Evolutionary conservation across 2,113 vertebrate species (phyloP), one percentile per base, ranked within the genome.

Genomic region (Herpailurus yagouaroundi): DNA sequence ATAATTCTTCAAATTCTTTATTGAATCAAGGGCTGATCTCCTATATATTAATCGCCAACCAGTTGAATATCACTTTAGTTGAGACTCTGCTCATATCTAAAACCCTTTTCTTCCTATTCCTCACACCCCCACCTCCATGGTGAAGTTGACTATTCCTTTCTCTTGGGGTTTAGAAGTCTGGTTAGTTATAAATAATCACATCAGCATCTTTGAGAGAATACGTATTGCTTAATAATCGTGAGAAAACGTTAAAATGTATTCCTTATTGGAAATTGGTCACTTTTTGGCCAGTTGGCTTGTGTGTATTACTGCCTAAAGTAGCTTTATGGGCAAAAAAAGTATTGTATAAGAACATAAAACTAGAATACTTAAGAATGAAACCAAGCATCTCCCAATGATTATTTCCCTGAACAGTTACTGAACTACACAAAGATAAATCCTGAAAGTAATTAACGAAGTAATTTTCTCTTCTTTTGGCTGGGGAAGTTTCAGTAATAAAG

Each of bases 401-500:
- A 88, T 45, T 83, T 96, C 48, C 68, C 71, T 89, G 52, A 71
- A 36, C 33, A 79, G 73, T 82, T 83, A 50, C 33, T 41, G 23
- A 57, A 82, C 31, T 52, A 63, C 11, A 31, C 68, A 87, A 48
- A 74, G 88, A 36, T 16, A 89, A 93, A 76, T 38, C 80, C 48
- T 50, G 33, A 48, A 96, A 91, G 66, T 41, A 77, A 92, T 79
- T 66, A 89, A 27, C 74, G 33, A 57, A 94, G 73, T 57, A 63
- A 50, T 89, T 89, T 97, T 81, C 48, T 90, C 73, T 89, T 55
- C 89, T 96, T 97, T 71, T 10, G 66, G 9, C 55, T 73, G 15
- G 79, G 14, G 80, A 98, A 96, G 89, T 97, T 89, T 85, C 63
- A 16, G 0, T 23, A 81, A 55, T 57, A 88, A 97, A 98, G 91